These are phyloP conservation scores for Xylota segnis DNA, from an alignment of 2,888 invertebrate species.

Conservation along the genomic window DNA sequence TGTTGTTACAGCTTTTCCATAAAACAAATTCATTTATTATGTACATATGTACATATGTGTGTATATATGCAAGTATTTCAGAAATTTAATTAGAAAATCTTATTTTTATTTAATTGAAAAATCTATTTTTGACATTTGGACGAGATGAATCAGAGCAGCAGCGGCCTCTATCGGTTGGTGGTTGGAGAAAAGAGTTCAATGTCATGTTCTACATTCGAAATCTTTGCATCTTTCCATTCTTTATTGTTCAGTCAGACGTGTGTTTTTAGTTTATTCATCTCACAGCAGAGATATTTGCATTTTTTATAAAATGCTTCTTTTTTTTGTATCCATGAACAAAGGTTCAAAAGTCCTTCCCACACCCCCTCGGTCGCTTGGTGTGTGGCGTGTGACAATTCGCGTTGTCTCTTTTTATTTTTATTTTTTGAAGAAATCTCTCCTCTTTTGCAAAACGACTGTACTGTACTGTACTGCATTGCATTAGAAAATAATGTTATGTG, in stretches of 20 bases:
- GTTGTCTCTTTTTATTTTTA: too few relatives aligned
- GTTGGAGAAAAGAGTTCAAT: slow-evolving; percentile 45
- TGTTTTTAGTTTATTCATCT: slow-evolving; percentile 1
- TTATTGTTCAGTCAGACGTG: slow-evolving; percentile 29
- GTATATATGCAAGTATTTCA: slow-evolving; percentile 14
- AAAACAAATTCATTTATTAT: too few relatives aligned
- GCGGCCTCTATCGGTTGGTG: slow-evolving; percentile 21
- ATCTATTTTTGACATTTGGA: slow-evolving; percentile 9
- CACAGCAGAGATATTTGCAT: background rate
- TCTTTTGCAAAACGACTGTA: background rate
- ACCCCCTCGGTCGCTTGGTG: too few relatives aligned
- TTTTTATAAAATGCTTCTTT: background rate
- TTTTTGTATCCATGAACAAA: background rate
- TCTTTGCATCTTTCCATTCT: background rate
- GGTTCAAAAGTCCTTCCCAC: slow-evolving; percentile 10
- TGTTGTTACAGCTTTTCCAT: slow-evolving; percentile 47
- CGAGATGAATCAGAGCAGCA: slow-evolving; percentile 21
- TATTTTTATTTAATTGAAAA: slow-evolving; percentile 22
- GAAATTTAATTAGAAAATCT: slow-evolving; percentile 13
- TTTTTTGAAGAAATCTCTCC: background rate
- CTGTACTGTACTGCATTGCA: slow-evolving; percentile 20
- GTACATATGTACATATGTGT: background rate
- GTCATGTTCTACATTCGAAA: slow-evolving; percentile 56
- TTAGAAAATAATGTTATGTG: slow-evolving; percentile 7
- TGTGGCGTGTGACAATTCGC: slow-evolving; percentile 1